Evolutionary conservation across 2,888 invertebrate genomes (phyloP), one percentile per base, ranked within the genome.

Genomic region (Tromatobia lineatoria): DNA sequence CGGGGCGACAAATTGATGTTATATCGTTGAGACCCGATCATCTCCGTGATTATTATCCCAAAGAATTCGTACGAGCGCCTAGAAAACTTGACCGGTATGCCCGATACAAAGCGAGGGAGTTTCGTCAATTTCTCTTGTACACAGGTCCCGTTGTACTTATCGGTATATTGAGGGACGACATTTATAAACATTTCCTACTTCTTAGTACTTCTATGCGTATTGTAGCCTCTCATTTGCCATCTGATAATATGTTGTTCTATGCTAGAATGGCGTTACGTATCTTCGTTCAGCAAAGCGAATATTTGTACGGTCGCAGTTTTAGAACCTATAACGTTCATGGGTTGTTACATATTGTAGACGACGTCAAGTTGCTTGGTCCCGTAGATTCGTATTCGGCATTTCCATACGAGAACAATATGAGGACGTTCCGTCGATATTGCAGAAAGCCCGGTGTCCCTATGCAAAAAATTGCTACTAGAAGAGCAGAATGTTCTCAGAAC

Each of bases 11-110:
- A 4, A 61, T 61, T 13, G n/a, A 25, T 13, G 13, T 34, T 3
- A 34, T 61, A 29, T 61, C 59, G 2, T 13, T 15, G 29, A 61
- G 59, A 29, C 59, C 34, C 8, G 29, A 29, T 13, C 29, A 61
- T 6, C 59, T 61, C 1, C 13, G 15, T n/a, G 29, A 34, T 15
- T 61, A 29, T 10, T 61, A 34, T 13, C 59, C 59, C 3, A 13
- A 34, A 13, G 89, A 90, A 45, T 90, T 90, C 74, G 82, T 85
- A 42, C 84, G 89, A 38, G 83, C 71, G 64, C 89, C 88, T 15
- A 61, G 87, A 50, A 47, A 70, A 23, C 25, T 89, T 4, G 67
- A 85, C 20, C 74, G 85, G 38, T 83, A 82, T 64, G 25, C 66
- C 25, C 47, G 71, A 3, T 88, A 80, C 57, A 89, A 89, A 84